Conservation (phyloP, 1,140 invertebrate species). For the Conus ventricosus region DNA sequence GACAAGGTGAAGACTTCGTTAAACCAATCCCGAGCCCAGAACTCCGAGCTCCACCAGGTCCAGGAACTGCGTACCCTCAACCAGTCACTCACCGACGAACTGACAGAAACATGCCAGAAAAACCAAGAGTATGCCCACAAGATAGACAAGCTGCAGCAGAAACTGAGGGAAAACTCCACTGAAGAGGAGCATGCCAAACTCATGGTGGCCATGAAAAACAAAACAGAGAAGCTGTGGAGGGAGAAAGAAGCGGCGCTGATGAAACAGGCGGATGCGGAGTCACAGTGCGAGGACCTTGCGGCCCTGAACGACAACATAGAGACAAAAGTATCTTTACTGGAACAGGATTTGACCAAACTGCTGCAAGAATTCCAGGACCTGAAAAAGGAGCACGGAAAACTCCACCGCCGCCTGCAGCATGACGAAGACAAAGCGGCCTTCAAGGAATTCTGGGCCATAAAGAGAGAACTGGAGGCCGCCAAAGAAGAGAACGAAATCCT, state of each 20-base stretch:
- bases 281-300: neutral
- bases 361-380: conserved; percentile 41
- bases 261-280: neutral
- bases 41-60: conserved; percentile 19
- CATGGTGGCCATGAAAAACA: conserved; percentile 42
- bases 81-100: conserved; percentile 40
- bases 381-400: conserved; percentile 9
- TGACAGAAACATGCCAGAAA: conserved; percentile 52
- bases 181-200: conserved; percentile 43
- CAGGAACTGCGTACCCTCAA: conserved; percentile 35
- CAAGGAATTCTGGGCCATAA: conserved; percentile 63
- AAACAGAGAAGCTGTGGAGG: conserved; percentile 37
- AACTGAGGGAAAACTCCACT: conserved; percentile 38
- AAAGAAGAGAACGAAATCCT: conserved; percentile 61
- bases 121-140: conserved; percentile 52
- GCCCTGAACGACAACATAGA: conserved; percentile 2
- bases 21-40: neutral
- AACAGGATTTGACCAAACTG: conserved; percentile 23
- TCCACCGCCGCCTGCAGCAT: conserved; percentile 44
- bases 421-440: conserved; percentile 56
- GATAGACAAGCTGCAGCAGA: conserved; percentile 46
- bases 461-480: conserved; percentile 54
- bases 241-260: conserved; percentile 36
- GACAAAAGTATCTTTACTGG: neutral
- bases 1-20: conserved; percentile 10